Base-by-base conservation (phyloP, 1,140 invertebrate species). In the Solen grandis region DNA sequence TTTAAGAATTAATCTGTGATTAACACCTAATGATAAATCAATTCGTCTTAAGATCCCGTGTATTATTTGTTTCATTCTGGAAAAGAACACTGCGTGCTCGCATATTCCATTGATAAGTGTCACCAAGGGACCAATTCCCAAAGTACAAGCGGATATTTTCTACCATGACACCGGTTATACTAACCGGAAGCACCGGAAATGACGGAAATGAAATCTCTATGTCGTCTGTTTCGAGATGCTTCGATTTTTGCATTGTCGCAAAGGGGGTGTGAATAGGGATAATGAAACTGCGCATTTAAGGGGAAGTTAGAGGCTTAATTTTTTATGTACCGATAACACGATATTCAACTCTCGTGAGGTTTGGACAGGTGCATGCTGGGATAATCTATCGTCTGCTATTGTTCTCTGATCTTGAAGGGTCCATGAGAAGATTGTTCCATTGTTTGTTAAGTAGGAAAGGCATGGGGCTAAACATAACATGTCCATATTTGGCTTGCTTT, bases 131-230 rank as follows among this genome's bases (percentile, higher is more conserved):
- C n/a, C n/a, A n/a, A n/a, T n/a, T n/a, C n/a, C n/a, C n/a, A n/a
- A n/a, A 46, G 41, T 46, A 46, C 19, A 10, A 46, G 19, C 41
- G 70, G 54, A 57, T 73, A 60, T 60, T 73, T 70, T 36, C 41
- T 65, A 66, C 35, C 1, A 60, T 62, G 38, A 60, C 65, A 70
- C 59, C 59, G 52, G 65, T 68, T 57, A 35, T 69, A n/a, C 52
- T 33, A 29, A 62, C 41, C 36, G 52, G 55, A 54, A 70, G 55
- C 52, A 46, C 36, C 27, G 63, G 65, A 63, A 69, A 70, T 62
- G 63, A 16, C 57, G 41, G 65, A 76, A 76, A 73, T 73, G 70
- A 73, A 73, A 60, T 73, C 70, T 73, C 57, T 73, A 38, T 73
- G 70, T 73, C 54, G 55, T n/a, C 55, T 60, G 13, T 54, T 36